These are phyloP conservation scores for Opisthograptis luteolata DNA, from an alignment of 2,888 invertebrate genomes.

Conservation along the genomic window DNA sequence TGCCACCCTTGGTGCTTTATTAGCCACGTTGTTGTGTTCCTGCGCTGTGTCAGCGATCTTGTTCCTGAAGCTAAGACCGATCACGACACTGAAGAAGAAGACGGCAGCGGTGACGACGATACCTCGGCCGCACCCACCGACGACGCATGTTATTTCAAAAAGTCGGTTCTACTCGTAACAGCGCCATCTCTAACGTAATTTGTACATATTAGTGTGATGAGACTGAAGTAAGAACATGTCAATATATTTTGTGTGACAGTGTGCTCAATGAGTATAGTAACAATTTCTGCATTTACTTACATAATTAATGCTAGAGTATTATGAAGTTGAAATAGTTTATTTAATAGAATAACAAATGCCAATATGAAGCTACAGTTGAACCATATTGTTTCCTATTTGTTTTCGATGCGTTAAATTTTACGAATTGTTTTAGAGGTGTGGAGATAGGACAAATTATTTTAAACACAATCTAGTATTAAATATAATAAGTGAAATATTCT, in stretches of 20 bases:
- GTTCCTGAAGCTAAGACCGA: constrained; percentile 91
- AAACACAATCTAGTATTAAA: constrained; percentile 70
- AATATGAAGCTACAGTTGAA: constrained; percentile 53
- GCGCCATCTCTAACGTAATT: constrained; percentile 66
- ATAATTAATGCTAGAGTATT: constrained; percentile 47
- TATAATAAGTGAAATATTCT: constrained; percentile 77
- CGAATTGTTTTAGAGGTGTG: constrained; percentile 37
- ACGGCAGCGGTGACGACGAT: constrained; percentile 79
- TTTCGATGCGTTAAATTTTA: constrained; percentile 37
- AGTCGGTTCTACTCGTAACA: constrained; percentile 89
- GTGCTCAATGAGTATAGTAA: constrained; percentile 61
- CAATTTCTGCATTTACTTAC: constrained; percentile 37
- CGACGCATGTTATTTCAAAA: constrained; percentile 81
- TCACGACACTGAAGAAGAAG: constrained; percentile 83
- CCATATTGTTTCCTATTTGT: constrained; percentile 49
- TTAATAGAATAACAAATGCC: constrained; percentile 40
- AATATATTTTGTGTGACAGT: constrained; percentile 69
- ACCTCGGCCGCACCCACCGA: constrained; percentile 73
- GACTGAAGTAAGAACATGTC: constrained; percentile 80
- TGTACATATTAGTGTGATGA: constrained; percentile 84
- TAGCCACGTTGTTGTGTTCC: constrained; percentile 92
- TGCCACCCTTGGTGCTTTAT: constrained; percentile 91
- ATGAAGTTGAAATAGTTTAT: constrained; percentile 40
- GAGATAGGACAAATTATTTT: constrained; percentile 52
- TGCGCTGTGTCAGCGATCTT: constrained; percentile 94